Conservation (phyloP, 2,888 invertebrate genomes). For the Volucella inanis region DNA sequence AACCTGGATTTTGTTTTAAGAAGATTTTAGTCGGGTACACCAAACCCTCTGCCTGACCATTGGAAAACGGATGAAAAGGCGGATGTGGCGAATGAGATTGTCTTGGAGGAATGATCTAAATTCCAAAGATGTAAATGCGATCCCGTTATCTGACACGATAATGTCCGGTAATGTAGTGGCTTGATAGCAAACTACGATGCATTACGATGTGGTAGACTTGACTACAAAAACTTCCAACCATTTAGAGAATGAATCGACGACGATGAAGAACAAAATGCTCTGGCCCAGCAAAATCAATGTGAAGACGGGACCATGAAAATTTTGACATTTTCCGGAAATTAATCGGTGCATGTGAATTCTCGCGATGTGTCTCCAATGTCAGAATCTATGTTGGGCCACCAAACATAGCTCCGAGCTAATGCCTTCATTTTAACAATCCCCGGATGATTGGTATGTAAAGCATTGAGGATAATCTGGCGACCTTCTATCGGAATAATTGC, state of each 20-base stretch:
- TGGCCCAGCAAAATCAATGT: conserved; percentile 29
- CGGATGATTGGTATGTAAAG: background rate
- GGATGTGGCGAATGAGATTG: conserved; percentile 54
- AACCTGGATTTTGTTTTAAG: conserved; percentile 26
- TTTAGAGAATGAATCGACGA: conserved; percentile 43
- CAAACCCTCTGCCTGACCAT: conserved; percentile 6
- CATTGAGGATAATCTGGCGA: background rate
- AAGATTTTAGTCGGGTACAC: conserved; percentile 19
- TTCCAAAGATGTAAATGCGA: conserved; percentile 56
- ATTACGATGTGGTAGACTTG: conserved; percentile 31
- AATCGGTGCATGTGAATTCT: conserved; percentile 33
- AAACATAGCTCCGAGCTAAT: background rate
- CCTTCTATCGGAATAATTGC: no score
- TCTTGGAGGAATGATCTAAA: conserved; percentile 22
- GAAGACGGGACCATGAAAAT: conserved; percentile 39
- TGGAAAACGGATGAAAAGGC: conserved; percentile 34
- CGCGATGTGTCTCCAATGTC: conserved; percentile 38
- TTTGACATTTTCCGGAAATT: conserved; percentile 38
- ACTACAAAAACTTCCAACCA: conserved; percentile 45
- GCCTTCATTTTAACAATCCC: no score
- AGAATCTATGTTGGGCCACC: conserved; percentile 18
- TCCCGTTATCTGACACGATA: conserved; percentile 51
- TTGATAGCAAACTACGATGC: no score
- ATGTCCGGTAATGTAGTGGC: conserved; percentile 39
- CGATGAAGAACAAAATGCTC: conserved; percentile 45